These are phyloP conservation scores for Drosophila paracracens DNA, from an alignment of 2,888 invertebrate species.

Conservation along the genomic window DNA sequence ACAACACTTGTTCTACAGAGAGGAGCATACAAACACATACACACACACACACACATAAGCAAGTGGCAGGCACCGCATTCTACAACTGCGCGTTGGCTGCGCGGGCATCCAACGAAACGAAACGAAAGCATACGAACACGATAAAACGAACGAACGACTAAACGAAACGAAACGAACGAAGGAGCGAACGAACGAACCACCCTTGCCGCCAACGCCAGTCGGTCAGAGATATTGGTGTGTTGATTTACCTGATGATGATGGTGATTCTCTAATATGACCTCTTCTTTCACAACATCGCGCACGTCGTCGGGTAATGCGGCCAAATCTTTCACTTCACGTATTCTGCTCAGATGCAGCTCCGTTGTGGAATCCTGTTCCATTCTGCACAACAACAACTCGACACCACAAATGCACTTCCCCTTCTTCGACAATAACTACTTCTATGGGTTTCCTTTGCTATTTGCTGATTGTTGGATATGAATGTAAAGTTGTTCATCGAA, in stretches of 20 bases:
- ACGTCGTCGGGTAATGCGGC: conserved; percentile 79
- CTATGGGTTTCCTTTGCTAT: conserved; percentile 38
- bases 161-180: conserved; percentile 38
- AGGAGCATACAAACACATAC: conserved; percentile 35
- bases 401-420: conserved; percentile 54
- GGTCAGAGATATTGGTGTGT: conserved; percentile 42
- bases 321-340: conserved; percentile 82
- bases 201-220: conserved; percentile 59
- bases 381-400: conserved; percentile 63
- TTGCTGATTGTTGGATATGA: conserved; percentile 49
- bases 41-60: conserved; percentile 18
- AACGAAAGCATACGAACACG: conserved; percentile 14
- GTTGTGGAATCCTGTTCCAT: conserved; percentile 83
- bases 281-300: conserved; percentile 83
- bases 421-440: conserved; percentile 46
- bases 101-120: conserved; percentile 62
- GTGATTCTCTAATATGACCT: conserved; percentile 82
- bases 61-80: conserved; percentile 53
- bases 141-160: conserved; percentile 26
- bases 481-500: conserved; percentile 65
- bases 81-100: conserved; percentile 73
- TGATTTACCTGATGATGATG: conserved; percentile 74
- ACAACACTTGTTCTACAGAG: conserved; percentile 46
- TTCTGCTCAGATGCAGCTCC: conserved; percentile 83
- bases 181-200: conserved; percentile 39